Base-by-base conservation (phyloP, 2,797 vertebrate species). In the Argentina silus region DNA sequence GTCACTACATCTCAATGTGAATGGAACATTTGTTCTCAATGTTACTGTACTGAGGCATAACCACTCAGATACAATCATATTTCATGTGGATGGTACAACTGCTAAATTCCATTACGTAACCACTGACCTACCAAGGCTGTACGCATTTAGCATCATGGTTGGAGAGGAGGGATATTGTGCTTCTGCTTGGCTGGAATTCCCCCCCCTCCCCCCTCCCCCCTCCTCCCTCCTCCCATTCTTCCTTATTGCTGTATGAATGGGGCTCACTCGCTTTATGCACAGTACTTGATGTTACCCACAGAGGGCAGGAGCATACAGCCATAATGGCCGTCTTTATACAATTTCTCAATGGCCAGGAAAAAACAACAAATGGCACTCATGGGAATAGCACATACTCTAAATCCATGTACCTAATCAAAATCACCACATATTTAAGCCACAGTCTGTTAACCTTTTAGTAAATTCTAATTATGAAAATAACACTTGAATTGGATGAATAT, bases 21-120 rank as follows among this genome's bases (percentile, higher is more conserved):
- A 45, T 3, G 19, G 36, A 47, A 68, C 50, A 48, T 66, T 66
- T 66, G 15, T 17, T 23, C 11, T 12, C 57, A 8, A 12, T 4
- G 27, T 8, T 45, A 14, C 27, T 1, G 27, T 36, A 36, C 27
- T 36, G 27, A 36, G 27, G 27, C 27, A 36, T 14, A 44, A 44
- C 10, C 51, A 55, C 55, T 56, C 55, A 56, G 9, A 14, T 56
- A 7, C 0, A 36, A 27, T 67, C 65, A 53, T 51, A 67, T 42
- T 36, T 67, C 2, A 51, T 67, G 43, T 23, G 2, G 48, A 36
- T 11, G 7, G 36, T 11, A 10, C 10, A 60, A 48, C 45, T 3
- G 6, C 59, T 63, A 43, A 51, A 72, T 19, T 11, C 27, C n/a
- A 51, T 63, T 63, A 43, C n/a, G 7, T 63, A 53, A 63, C 56